These are phyloP conservation scores for Perdita meconis DNA, from an alignment of 2,888 invertebrate genomes.

Conservation along the genomic window DNA sequence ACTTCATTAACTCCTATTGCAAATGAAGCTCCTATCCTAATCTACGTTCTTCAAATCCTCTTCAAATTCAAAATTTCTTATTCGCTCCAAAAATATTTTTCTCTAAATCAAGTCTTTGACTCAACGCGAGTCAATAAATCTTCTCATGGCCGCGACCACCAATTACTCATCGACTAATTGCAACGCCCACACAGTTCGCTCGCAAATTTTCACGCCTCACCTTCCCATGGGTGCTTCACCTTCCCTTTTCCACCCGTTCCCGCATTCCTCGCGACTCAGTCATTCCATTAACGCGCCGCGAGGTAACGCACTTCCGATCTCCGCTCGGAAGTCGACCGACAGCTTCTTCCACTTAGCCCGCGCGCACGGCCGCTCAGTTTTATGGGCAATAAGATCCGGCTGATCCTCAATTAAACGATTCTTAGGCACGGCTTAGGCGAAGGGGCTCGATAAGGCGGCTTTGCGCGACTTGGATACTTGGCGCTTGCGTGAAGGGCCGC, in stretches of 20 bases:
- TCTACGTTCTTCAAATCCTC: too few relatives aligned
- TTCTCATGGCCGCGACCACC: too few relatives aligned
- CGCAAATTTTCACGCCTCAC: too few relatives aligned
- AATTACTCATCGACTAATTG: too few relatives aligned
- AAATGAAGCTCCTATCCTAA: too few relatives aligned
- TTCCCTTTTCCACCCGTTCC: not conserved
- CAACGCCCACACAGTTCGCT: too few relatives aligned
- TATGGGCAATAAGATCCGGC: slow-evolving; percentile 59
- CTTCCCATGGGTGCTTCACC: not conserved
- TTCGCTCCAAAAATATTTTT: too few relatives aligned
- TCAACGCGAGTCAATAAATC: too few relatives aligned
- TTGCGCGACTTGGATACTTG: slow-evolving; percentile 54
- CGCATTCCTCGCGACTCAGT: not conserved
- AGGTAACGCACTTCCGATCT: not conserved
- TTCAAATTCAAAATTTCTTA: too few relatives aligned
- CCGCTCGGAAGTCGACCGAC: slow-evolving; percentile 32
- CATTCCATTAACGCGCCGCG: slow-evolving; percentile 12
- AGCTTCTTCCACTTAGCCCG: slow-evolving; percentile 30
- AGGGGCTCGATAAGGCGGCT: slow-evolving; percentile 64
- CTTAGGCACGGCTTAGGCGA: slow-evolving; percentile 58
- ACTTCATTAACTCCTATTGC: too few relatives aligned
- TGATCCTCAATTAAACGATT: slow-evolving; percentile 71
- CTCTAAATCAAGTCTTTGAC: too few relatives aligned
- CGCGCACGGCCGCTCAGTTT: slow-evolving; percentile 46
- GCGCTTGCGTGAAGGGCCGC: slow-evolving; percentile 64